These are phyloP conservation scores for Athalia rosae DNA, from an alignment of 2,888 invertebrate genomes.

Conservation along the genomic window DNA sequence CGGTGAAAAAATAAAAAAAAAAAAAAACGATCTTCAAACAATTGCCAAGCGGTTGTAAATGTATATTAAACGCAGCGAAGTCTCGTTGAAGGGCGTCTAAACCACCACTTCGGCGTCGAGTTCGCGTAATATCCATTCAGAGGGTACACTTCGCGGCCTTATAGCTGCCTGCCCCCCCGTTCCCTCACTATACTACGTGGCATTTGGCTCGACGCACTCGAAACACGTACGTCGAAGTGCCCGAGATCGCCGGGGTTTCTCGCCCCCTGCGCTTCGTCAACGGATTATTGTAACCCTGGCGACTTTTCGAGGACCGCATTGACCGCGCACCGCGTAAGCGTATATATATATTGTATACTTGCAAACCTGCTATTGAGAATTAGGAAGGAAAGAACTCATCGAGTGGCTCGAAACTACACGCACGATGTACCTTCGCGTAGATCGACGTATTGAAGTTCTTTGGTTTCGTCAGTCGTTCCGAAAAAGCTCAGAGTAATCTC, in stretches of 20 bases:
- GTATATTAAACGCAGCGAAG: slow-evolving; percentile 25
- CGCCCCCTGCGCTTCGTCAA: not conserved
- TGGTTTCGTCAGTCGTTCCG: too few relatives aligned
- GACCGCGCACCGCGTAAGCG: not conserved
- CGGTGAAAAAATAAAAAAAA: too few relatives aligned
- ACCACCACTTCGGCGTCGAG: not conserved
- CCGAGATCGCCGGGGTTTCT: not conserved
- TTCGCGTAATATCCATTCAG: not conserved
- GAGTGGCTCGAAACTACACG: not conserved
- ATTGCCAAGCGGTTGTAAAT: slow-evolving; percentile 36
- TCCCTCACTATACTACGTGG: not conserved
- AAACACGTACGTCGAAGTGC: slow-evolving; percentile 4
- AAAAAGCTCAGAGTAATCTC: too few relatives aligned
- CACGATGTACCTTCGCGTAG: too few relatives aligned
- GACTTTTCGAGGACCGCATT: slow-evolving; percentile 26
- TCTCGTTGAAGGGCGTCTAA: not conserved
- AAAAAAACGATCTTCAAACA: slow-evolving; percentile 34
- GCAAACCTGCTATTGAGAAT: slow-evolving; percentile 4
- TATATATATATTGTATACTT: slow-evolving; percentile 23
- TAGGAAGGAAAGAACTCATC: not conserved
- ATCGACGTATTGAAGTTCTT: too few relatives aligned
- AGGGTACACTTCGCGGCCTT: slow-evolving; percentile 4
- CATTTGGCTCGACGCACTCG: slow-evolving; percentile 22
- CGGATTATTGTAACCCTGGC: slow-evolving; percentile 39
- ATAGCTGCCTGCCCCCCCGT: slow-evolving; percentile 32